Evolutionary conservation across 2,888 invertebrate species (phyloP), one percentile per base, ranked within the genome.

Genomic region (Lasioglossum pauxillum): DNA sequence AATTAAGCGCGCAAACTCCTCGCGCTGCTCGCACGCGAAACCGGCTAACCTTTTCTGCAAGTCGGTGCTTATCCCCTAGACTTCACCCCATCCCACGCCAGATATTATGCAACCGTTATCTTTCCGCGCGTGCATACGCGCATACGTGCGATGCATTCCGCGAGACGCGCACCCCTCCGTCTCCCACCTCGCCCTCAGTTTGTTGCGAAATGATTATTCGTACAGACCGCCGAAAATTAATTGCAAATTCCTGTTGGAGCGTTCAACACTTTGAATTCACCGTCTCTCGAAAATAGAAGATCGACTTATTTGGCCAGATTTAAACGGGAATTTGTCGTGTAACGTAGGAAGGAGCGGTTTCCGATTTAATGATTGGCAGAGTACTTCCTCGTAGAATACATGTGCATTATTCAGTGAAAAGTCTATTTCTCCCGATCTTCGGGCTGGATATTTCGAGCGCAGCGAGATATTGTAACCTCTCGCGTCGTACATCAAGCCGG

Each of bases 1-100:
- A 91, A 90, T 91, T 88, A 89, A 91, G 69, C 91, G 75, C 81
- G 78, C 79, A 64, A 86, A 41, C 67, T 75, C 72, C 5, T 44
- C 82, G 1, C 49, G 44, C 64, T 31, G n/a, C n/a, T 8, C n/a
- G 27, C 12, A 14, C n/a, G 27, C 27, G 27, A 16, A 16, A 27
- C 60, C 60, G 0, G 60, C 69, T 19, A 38, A 53, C 74, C 82
- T 85, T 85, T 88, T 84, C 53, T 78, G 10, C 38, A 1, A 27
- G 23, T 53, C 46, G 46, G 27, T 46, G 72, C 27, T 67, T 67
- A 44, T 27, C 44, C n/a, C 53, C 31, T 64, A 71, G 64, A 72
- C 69, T 53, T 1, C 16, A 44, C 7, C 5, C 31, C 64, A 5
- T 19, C 2, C 8, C 67, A 14, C 67, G 49, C 31, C 31, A 31